These are phyloP conservation scores for Ammodytes marinus DNA, from an alignment of 2,113 vertebrate species.

Conservation along the genomic window DNA sequence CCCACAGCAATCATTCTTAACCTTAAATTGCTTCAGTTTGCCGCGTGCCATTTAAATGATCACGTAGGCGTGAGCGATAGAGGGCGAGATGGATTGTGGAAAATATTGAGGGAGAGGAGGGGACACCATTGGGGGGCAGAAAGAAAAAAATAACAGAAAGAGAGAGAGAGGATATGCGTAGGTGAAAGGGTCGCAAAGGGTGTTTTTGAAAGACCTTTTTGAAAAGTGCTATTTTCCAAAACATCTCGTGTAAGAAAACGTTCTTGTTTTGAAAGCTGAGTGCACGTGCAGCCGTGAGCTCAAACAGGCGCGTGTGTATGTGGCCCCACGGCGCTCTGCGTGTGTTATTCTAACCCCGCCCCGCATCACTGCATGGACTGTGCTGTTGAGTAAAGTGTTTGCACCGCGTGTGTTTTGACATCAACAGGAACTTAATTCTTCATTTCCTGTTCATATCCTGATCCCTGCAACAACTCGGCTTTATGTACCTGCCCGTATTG, in stretches of 20 bases:
- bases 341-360: conserved; percentile 73
- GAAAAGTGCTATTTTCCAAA: conserved; percentile 48
- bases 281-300: conserved; percentile 44
- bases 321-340: conserved; percentile 32
- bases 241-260: conserved; percentile 62
- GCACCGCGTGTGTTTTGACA: conserved; percentile 57
- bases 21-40: conserved; percentile 52
- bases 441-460: conserved; percentile 80
- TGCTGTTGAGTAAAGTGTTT: conserved; percentile 44
- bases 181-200: conserved; percentile 63
- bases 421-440: conserved; percentile 80
- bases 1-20: conserved; percentile 43
- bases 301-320: conserved; percentile 34
- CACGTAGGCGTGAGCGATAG: conserved; percentile 9
- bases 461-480: conserved; percentile 56
- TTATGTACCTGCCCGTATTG: conserved; percentile 59
- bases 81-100: conserved; percentile 26
- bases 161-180: conserved; percentile 19
- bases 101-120: conserved; percentile 16
- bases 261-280: conserved; percentile 44
- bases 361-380: conserved; percentile 62
- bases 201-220: conserved; percentile 71
- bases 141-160: conserved; percentile 9
- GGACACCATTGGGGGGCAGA: neutral
- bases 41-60: conserved; percentile 37